These are phyloP conservation scores for Spea multiplicata DNA, from an alignment of 2,113 vertebrate genomes.

Conservation along the genomic window DNA sequence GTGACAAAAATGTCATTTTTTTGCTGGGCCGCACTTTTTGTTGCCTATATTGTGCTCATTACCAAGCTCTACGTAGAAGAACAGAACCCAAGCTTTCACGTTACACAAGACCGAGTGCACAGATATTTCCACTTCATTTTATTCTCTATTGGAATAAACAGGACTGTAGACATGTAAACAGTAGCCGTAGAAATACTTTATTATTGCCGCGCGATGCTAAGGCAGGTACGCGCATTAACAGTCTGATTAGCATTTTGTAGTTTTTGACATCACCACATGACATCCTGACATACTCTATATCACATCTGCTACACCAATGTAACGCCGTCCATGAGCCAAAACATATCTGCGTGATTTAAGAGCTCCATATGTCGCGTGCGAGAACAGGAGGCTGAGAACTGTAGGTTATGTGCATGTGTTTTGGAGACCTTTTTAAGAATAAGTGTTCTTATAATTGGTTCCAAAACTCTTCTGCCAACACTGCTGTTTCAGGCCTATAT, in stretches of 20 bases:
- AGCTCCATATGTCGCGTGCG: not conserved
- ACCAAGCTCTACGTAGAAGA: too few species aligned
- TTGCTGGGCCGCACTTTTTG: too few species aligned
- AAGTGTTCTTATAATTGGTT: not conserved
- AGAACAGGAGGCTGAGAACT: not conserved
- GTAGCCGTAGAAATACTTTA: not conserved
- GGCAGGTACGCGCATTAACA: not conserved
- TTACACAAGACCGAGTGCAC: too few species aligned
- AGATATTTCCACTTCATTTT: too few species aligned
- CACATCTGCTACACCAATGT: not conserved
- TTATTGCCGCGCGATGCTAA: not conserved
- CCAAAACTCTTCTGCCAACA: too few species aligned
- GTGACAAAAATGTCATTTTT: too few species aligned
- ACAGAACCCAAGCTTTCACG: too few species aligned
- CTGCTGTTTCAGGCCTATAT: too few species aligned
- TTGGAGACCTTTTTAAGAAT: too few species aligned
- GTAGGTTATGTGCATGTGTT: not conserved
- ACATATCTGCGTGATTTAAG: not conserved
- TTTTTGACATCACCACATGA: not conserved
- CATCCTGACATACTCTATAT: not conserved
- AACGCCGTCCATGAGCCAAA: not conserved
- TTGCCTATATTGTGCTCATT: too few species aligned
- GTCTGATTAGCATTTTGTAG: conserved; percentile 8
- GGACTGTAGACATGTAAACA: not conserved
- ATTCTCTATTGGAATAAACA: too few species aligned